These are phyloP conservation scores for Melanotaenia nigrans DNA, from an alignment of 2,797 vertebrate species.

Conservation along the genomic window DNA sequence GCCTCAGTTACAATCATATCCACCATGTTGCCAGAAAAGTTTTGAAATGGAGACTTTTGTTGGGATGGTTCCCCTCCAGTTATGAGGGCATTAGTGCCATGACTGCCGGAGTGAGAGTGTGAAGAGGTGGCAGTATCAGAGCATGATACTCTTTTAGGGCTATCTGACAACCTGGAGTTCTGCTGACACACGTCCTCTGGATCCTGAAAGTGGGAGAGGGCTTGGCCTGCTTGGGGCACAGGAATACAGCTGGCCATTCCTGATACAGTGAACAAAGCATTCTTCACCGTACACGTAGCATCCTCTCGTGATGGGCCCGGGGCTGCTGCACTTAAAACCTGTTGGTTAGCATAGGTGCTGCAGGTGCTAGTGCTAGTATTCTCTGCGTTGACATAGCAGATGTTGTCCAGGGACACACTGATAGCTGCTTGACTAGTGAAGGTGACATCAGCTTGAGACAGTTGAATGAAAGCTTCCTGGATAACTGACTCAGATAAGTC, in stretches of 20 bases:
- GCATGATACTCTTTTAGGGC: conserved; percentile 56
- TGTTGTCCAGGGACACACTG: conserved; percentile 91
- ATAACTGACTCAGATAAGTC: conserved; percentile 97
- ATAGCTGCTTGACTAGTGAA: conserved; percentile 95
- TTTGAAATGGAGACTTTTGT: conserved; percentile 73
- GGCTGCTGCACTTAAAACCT: conserved; percentile 59
- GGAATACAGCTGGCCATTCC: conserved; percentile 94
- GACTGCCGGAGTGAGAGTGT: conserved; percentile 52
- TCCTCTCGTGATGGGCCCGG: conserved; percentile 76
- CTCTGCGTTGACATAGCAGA: conserved; percentile 89
- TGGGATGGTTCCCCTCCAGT: conserved; percentile 59
- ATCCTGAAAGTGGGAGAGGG: conserved; percentile 83
- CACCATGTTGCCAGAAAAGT: conserved; percentile 90
- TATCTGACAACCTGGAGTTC: conserved; percentile 55
- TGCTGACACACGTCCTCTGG: conserved; percentile 74
- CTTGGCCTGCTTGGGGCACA: conserved; percentile 91
- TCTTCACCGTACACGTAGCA: conserved; percentile 88
- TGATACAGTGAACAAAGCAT: conserved; percentile 93
- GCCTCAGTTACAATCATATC: conserved; percentile 91
- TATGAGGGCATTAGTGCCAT: conserved; percentile 49
- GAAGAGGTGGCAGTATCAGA: conserved; percentile 60
- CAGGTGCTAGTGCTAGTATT: conserved; percentile 82
- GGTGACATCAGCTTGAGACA: conserved; percentile 92
- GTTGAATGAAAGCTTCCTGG: conserved; percentile 97
- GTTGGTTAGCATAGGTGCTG: conserved; percentile 78